These are phyloP conservation scores for Leucopternis melanops DNA, from an alignment of 2,113 vertebrate species.

Conservation along the genomic window DNA sequence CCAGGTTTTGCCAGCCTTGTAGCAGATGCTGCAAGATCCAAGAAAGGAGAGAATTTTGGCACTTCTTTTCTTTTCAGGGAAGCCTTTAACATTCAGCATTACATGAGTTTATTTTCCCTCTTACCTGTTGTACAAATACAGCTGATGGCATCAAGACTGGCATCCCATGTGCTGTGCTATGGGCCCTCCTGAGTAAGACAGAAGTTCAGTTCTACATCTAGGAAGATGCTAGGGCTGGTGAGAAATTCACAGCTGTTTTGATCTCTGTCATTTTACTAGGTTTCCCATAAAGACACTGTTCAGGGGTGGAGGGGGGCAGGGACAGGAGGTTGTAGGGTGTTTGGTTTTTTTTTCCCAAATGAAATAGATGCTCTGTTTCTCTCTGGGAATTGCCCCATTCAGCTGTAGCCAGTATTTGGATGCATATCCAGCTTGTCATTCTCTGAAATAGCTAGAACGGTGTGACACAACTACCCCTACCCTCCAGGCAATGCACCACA, in stretches of 20 bases:
- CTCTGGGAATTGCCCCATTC: not conserved
- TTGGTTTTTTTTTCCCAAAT: not conserved
- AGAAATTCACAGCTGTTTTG: not conserved
- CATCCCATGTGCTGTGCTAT: not conserved
- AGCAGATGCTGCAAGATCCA: not conserved
- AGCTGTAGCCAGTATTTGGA: not conserved
- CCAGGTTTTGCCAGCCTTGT: not conserved
- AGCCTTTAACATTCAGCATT: not conserved
- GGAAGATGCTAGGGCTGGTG: not conserved
- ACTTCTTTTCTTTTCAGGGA: not conserved
- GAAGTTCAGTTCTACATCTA: not conserved
- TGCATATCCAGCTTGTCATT: not conserved
- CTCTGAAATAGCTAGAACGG: not conserved
- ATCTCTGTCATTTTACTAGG: not conserved
- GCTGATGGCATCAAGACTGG: not conserved
- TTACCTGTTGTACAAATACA: not conserved
- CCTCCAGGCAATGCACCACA: not conserved
- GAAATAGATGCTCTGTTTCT: not conserved
- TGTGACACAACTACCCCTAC: not conserved
- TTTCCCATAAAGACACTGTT: not conserved
- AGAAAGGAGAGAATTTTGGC: not conserved
- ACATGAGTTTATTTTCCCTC: not conserved
- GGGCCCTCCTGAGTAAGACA: not conserved
- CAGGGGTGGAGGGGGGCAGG: not conserved
- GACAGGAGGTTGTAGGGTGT: not conserved